phyloP scores from a whole-genome alignment of 2,888 invertebrate species.

The Temnothorax ravouxi region DNA sequence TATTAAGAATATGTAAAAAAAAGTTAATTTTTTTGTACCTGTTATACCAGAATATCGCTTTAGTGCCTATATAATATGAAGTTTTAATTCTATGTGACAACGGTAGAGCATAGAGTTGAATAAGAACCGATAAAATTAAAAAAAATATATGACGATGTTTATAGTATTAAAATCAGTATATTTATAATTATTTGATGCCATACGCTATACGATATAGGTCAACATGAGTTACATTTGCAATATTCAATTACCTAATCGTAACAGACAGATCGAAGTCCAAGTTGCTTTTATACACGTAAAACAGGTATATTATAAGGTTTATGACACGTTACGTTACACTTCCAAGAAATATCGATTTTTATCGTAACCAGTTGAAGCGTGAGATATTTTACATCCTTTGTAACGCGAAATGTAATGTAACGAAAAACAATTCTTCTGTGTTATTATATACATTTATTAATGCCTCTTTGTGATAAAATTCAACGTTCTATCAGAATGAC shows the following conservation, averaged over 20 bases:
- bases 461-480: constrained; percentile 18
- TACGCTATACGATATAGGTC: neutral
- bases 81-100: too few species aligned
- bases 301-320: constrained; percentile 25
- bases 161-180: neutral
- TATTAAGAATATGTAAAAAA: too few species aligned
- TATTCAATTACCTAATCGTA: constrained; percentile 38
- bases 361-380: constrained; percentile 14
- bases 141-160: neutral
- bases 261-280: neutral
- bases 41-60: too few species aligned
- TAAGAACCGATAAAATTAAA: too few species aligned
- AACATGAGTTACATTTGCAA: neutral
- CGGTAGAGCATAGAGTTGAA: too few species aligned
- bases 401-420: constrained; percentile 5
- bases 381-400: neutral
- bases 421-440: constrained; percentile 3
- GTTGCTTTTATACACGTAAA: constrained; percentile 13
- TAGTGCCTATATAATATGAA: too few species aligned
- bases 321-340: constrained; percentile 31
- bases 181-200: neutral
- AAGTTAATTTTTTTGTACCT: too few species aligned
- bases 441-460: neutral
- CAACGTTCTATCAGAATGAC: neutral
- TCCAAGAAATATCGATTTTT: constrained; percentile 39